phyloP scores from a whole-genome alignment of 2,113 vertebrate species.

The Siphamia tubifer region DNA sequence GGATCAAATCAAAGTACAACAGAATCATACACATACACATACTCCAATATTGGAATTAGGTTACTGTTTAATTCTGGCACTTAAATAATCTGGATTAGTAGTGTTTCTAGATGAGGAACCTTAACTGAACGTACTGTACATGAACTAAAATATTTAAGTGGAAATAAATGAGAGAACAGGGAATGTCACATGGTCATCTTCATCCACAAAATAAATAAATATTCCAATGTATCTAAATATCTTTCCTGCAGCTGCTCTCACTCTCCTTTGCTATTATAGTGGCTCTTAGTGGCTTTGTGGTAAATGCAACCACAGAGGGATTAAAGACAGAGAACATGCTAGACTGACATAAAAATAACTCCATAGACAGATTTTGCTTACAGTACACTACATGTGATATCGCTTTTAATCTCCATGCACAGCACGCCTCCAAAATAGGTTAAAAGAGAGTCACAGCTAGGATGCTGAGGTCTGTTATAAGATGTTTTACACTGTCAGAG shows the following conservation, averaged over 20 bases:
- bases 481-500: no score
- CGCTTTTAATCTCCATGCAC: constrained; percentile 41
- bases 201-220: constrained; percentile 13
- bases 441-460: constrained; percentile 3
- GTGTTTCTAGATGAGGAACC: no score
- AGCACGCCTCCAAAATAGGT: constrained; percentile 35
- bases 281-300: constrained; percentile 62
- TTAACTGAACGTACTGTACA: no score
- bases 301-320: constrained; percentile 52
- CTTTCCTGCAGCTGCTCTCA: background rate
- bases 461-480: no score
- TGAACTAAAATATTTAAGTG: background rate
- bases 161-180: background rate
- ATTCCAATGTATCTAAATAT: constrained; percentile 7
- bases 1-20: no score
- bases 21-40: no score
- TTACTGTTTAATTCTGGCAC: no score
- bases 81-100: no score
- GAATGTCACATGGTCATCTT: background rate
- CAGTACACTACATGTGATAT: constrained; percentile 50
- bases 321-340: constrained; percentile 54
- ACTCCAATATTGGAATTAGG: no score
- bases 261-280: constrained; percentile 19
- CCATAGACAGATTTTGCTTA: constrained; percentile 25
- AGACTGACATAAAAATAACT: constrained; percentile 47